These are phyloP conservation scores for Gambusia affinis DNA, from an alignment of 2,113 vertebrate genomes.

Conservation along the genomic window DNA sequence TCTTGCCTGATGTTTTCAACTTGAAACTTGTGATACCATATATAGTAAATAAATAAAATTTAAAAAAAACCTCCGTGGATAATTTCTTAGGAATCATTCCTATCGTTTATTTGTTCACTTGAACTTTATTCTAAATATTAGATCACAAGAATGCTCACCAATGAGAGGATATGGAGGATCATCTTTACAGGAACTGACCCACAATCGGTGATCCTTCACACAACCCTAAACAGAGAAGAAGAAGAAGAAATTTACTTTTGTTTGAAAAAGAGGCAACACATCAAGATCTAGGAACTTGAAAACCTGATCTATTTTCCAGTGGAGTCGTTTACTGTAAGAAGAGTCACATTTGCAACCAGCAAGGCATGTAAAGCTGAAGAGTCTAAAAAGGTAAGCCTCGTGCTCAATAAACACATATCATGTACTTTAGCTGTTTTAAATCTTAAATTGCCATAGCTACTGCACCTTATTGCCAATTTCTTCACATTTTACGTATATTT, in stretches of 20 bases:
- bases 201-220: conserved; percentile 91
- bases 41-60: not conserved
- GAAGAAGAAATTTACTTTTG: not conserved
- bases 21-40: not conserved
- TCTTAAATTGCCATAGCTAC: no score
- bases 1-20: not conserved
- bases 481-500: no score
- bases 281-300: no score
- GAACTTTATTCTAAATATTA: not conserved
- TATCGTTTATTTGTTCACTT: not conserved
- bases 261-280: not conserved
- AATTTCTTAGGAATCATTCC: no score
- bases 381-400: not conserved
- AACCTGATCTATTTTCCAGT: no score
- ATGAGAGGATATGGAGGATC: conserved; percentile 95
- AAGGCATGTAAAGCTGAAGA: not conserved
- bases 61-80: no score
- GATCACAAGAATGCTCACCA: conserved; percentile 81
- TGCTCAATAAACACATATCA: no score
- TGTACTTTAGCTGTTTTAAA: no score
- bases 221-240: conserved; percentile 79
- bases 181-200: conserved; percentile 95
- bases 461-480: no score
- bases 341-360: not conserved
- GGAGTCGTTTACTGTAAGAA: not conserved